Evolutionary conservation across 2,888 invertebrate species (phyloP).

Genomic region (Thecophora atra): DNA sequence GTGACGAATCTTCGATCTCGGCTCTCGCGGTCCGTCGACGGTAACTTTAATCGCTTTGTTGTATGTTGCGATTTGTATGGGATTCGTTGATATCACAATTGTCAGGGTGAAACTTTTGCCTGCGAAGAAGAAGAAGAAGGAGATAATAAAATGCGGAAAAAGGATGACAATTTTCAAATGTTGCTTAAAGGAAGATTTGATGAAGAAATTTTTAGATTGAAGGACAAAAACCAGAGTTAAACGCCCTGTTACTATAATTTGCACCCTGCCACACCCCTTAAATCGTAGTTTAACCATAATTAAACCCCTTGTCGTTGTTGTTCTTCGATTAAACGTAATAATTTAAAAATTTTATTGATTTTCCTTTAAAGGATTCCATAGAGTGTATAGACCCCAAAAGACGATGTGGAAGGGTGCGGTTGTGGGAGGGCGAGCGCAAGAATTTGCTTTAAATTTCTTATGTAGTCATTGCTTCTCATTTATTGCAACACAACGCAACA

Average conservation of each 20-base stretch:
- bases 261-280: not conserved
- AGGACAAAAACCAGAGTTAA: not conserved
- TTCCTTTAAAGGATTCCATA: slow-evolving; percentile 43
- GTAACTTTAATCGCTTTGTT: slow-evolving; percentile 99
- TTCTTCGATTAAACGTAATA: slow-evolving; percentile 42
- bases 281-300: too few species aligned
- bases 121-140: slow-evolving; percentile 67
- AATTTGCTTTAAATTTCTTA: too few species aligned
- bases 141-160: not conserved
- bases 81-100: slow-evolving; percentile 92
- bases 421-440: slow-evolving; percentile 9
- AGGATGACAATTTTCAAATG: not conserved
- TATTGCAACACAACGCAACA: too few species aligned
- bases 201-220: not conserved
- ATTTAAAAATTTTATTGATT: slow-evolving; percentile 53
- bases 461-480: too few species aligned
- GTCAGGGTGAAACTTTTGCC: slow-evolving; percentile 98
- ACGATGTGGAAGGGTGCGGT: too few species aligned
- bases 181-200: too few species aligned
- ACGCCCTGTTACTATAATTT: not conserved
- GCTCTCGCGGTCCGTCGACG: slow-evolving; percentile 98
- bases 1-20: slow-evolving; percentile 90
- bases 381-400: too few species aligned
- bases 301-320: slow-evolving; percentile 16
- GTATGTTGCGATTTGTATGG: slow-evolving; percentile 96